phyloP scores from a whole-genome alignment of 2,113 vertebrate genomes.

The Tachysurus fulvidraco region DNA sequence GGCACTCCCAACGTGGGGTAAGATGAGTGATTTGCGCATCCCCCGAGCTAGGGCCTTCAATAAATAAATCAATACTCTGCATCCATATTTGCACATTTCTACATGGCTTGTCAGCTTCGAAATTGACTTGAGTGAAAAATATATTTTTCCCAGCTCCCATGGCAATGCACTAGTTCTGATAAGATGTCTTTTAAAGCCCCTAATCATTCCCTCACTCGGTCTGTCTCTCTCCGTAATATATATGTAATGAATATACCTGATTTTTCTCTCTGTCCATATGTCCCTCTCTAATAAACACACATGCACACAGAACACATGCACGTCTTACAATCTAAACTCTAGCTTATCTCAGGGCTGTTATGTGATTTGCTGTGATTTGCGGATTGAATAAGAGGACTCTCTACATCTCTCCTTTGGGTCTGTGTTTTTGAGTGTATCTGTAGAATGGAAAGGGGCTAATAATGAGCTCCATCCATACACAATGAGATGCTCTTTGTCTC shows the following conservation, averaged over 20 bases:
- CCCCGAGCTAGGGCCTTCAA: conserved; percentile 54
- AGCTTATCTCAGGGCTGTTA: conserved; percentile 8
- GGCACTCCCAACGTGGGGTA: conserved; percentile 47
- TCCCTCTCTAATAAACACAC: not conserved
- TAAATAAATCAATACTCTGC: conserved; percentile 64
- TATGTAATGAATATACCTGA: conserved; percentile 3
- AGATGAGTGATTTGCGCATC: conserved; percentile 58
- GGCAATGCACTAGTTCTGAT: conserved; percentile 57
- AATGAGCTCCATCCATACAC: conserved; percentile 27
- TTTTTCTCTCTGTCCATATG: conserved; percentile 27
- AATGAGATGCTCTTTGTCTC: conserved; percentile 38
- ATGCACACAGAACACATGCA: not conserved
- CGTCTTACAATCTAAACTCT: not conserved
- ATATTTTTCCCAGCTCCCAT: conserved; percentile 55
- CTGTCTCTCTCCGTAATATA: not conserved
- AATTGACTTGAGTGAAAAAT: conserved; percentile 62
- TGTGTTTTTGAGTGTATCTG: conserved; percentile 11
- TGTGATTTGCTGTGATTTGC: conserved; percentile 41
- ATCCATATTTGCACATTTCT: conserved; percentile 63
- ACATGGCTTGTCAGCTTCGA: conserved; percentile 59
- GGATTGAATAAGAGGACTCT: conserved; percentile 20
- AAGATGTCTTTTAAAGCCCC: conserved; percentile 57
- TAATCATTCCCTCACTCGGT: conserved; percentile 44
- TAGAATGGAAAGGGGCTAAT: conserved; percentile 32
- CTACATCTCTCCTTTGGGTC: conserved; percentile 7